A percentile compares a stretch with the other conserved stretches of the same genome.
phyloP scores from a whole-genome alignment of 2,888 invertebrate species.

The Trichogramma dendrolimi region DNA sequence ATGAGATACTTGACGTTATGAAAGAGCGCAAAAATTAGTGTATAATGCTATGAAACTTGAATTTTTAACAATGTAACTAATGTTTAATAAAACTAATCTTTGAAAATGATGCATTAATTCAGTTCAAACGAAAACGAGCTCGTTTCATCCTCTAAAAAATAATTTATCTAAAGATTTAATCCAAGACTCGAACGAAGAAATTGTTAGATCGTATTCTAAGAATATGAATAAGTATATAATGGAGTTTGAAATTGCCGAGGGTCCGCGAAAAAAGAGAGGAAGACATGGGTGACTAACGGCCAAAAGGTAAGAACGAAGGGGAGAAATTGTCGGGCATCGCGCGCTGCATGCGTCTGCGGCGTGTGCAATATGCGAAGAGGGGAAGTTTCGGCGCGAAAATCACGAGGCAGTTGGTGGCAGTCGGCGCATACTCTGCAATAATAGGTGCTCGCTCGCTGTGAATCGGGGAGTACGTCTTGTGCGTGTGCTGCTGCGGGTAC shows the following conservation, averaged over 20 bases:
- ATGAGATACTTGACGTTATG: too few relatives aligned
- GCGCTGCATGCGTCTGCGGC: too few relatives aligned
- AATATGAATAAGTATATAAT: not conserved
- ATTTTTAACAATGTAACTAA: constrained; percentile 38
- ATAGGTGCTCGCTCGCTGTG: not conserved
- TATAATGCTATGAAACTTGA: constrained; percentile 31
- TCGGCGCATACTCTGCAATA: too few relatives aligned
- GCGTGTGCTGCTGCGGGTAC: too few relatives aligned
- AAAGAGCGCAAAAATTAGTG: too few relatives aligned
- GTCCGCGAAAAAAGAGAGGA: not conserved
- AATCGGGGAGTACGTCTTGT: too few relatives aligned
- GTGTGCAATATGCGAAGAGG: not conserved
- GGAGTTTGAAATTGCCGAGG: not conserved
- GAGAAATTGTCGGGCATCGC: too few relatives aligned
- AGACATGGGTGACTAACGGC: not conserved
- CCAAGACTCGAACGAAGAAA: too few relatives aligned
- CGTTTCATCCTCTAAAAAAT: too few relatives aligned
- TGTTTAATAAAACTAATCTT: constrained; percentile 36
- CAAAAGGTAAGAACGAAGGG: too few relatives aligned
- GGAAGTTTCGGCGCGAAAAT: constrained; percentile 22
- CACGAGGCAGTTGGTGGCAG: not conserved
- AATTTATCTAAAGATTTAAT: too few relatives aligned
- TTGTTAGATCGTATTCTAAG: not conserved
- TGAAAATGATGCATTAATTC: constrained; percentile 4
- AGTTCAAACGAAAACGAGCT: not conserved